A percentile compares a stretch with the other conserved stretches of the same genome.
phyloP scores from a whole-genome alignment of 2,797 vertebrate species.

The Threskiornis aethiopicus region DNA sequence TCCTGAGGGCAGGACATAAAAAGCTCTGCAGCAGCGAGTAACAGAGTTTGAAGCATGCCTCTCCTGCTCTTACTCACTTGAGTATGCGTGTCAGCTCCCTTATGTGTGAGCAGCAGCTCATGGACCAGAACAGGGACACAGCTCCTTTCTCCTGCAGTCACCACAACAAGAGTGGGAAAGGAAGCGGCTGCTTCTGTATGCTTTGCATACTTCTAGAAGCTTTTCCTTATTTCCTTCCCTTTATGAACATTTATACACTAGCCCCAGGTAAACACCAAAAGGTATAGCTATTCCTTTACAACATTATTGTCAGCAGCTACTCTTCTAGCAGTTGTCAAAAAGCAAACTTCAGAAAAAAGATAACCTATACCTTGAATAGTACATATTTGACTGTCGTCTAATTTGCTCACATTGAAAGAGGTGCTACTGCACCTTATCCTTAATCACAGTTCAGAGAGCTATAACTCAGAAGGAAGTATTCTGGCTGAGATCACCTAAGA shows the following conservation, averaged over 20 bases:
- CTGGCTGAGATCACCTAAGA: background rate
- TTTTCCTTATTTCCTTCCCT: background rate
- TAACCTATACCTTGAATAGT: background rate
- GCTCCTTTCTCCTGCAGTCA: background rate
- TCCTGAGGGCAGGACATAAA: background rate
- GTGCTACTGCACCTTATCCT: background rate
- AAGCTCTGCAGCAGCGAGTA: background rate
- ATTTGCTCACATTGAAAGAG: background rate
- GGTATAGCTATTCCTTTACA: background rate
- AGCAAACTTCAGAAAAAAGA: background rate
- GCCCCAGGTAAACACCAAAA: background rate
- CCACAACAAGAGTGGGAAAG: background rate
- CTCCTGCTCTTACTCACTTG: background rate
- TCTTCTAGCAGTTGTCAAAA: background rate
- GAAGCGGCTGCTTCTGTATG: background rate
- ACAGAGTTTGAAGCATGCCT: accelerated
- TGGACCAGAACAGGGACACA: accelerated
- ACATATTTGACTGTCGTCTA: background rate
- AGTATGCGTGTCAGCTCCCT: background rate
- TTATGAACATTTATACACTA: background rate
- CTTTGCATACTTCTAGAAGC: background rate
- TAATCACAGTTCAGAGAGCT: background rate
- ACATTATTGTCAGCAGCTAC: background rate
- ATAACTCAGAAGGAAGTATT: background rate
- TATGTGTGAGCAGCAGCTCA: background rate